Evolutionary conservation across 2,797 vertebrate genomes (phyloP), one percentile per base, ranked within the genome.

Genomic region (Clarias pachynema): DNA sequence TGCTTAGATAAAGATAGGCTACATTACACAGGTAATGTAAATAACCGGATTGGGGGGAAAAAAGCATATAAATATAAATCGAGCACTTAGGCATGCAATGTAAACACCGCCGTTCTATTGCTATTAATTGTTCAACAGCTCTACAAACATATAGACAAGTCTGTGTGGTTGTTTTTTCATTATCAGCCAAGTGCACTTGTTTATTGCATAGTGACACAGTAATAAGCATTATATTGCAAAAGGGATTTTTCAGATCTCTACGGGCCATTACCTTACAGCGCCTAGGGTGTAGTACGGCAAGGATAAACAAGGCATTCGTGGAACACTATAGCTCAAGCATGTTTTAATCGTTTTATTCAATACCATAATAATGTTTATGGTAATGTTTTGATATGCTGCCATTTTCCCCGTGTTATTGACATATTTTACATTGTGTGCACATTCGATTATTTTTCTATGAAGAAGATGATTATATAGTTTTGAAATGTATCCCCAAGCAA

Each of bases 161-260:
- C 57, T 60, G 53, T 20, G 3, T 14, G 34, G n/a, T 44, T 79
- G 65, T 86, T 78, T 79, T 81, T 59, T 57, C 69, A 81, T 85
- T 85, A 85, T 68, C 22, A 60, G 65, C 40, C 65, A 29, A 53
- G 66, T 63, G 65, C 80, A 79, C 72, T 83, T 79, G 74, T 81
- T 86, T 79, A 83, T 78, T 83, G 66, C 72, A 26, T 82, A 78
- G 80, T 12, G 63, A 56, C 72, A 53, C 53, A 40, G 63, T 86
- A 82, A 86, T 86, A 63, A 82, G 80, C 26, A 15, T 78, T 86
- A 26, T 86, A 86, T 78, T 82, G 40, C 80, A 69, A 18, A 78
- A 78, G 65, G 65, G 85, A 82, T n/a, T 83, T 81, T 83, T 69
- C 73, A 72, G 62, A 77, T 82, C 80, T 72, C 85, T 82, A 31